Base-by-base conservation (phyloP, 2,797 vertebrate genomes). In the Liasis olivaceus region DNA sequence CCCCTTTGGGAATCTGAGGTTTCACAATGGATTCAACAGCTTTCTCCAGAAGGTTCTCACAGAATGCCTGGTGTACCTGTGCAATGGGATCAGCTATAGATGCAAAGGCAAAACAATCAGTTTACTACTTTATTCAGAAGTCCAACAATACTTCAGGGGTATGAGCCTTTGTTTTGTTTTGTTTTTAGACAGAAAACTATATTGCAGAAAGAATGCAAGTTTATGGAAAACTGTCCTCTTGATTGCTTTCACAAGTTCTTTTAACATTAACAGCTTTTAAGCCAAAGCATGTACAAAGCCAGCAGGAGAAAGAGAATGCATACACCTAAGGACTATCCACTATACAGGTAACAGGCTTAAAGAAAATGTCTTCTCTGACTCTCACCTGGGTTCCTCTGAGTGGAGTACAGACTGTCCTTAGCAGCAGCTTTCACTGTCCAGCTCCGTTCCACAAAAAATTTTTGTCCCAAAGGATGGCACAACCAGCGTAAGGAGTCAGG, bases 21-120 rank as follows among this genome's bases (percentile, higher is more conserved):
- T 99, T 99, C 96, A 99, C 98, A 0, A 99, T 98, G 0, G 99
- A 98, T 96, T 99, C 99, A 92, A 99, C 98, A 0, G 99, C 99
- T 98, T 98, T 97, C 94, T 99, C 99, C 60, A 99, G 94, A 60
- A 99, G 98, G 95, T 99, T 99, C 97, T 98, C 98, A 97, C 99
- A 99, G 97, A 99, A 99, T 0, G 98, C 98, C 95, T 98, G 98
- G 97, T 99, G 99, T 93, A 99, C 98, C 96, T 99, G 99, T 59
- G 99, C 98, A 3, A 99, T 97, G 89, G 99, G 99, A 96, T 99
- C 99, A 2, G 98, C 99, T 99, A 96, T 12, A 92, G 87, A 92
- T 69, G 92, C 72, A 0, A 47, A 81, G 72, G 93, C 28, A 92
- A 66, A 12, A 47, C 66, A 93, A 95, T 86, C 91, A 89, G 2